A percentile compares a stretch with the other conserved stretches of the same genome.
Evolutionary conservation across 2,797 vertebrate species (phyloP).

Genomic region (Ctenochaetus hawaiiensis): DNA sequence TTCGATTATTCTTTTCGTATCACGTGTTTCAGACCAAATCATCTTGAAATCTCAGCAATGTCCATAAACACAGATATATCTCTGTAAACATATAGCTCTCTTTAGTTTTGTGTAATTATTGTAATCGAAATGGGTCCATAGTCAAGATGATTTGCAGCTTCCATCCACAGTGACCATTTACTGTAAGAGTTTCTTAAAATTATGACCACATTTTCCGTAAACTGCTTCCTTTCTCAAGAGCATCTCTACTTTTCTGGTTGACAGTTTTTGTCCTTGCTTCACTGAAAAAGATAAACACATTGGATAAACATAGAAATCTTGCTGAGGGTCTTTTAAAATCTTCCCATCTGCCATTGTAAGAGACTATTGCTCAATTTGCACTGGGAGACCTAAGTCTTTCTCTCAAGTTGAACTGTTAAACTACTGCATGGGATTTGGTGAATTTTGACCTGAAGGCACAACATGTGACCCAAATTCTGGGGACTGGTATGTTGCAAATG

Average conservation of each 20-base stretch:
- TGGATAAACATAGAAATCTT: slow-evolving; percentile 26
- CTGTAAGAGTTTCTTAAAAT: slow-evolving; percentile 29
- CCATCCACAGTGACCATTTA: slow-evolving; percentile 20
- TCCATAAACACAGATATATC: background rate
- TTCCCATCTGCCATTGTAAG: slow-evolving; percentile 21
- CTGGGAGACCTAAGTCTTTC: background rate
- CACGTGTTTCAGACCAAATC: slow-evolving; percentile 1
- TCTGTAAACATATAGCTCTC: background rate
- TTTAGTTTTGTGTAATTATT: slow-evolving; percentile 11
- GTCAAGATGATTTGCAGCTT: slow-evolving; percentile 40
- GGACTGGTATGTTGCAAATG: background rate
- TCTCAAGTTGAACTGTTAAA: slow-evolving; percentile 16
- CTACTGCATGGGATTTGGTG: background rate
- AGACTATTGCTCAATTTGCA: background rate
- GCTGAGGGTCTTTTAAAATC: slow-evolving; percentile 19
- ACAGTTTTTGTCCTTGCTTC: slow-evolving; percentile 37
- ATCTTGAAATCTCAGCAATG: background rate
- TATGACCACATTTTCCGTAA: slow-evolving; percentile 53
- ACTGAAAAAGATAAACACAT: slow-evolving; percentile 32
- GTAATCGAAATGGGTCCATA: slow-evolving; percentile 9
- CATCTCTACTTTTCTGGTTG: slow-evolving; percentile 43
- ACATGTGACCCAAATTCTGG: background rate
- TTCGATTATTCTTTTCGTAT: background rate
- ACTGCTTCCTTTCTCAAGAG: slow-evolving; percentile 26
- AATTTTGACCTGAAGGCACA: slow-evolving; percentile 18